Evolutionary conservation across 2,113 vertebrate species (phyloP).

Genomic region (Callorhinus ursinus): DNA sequence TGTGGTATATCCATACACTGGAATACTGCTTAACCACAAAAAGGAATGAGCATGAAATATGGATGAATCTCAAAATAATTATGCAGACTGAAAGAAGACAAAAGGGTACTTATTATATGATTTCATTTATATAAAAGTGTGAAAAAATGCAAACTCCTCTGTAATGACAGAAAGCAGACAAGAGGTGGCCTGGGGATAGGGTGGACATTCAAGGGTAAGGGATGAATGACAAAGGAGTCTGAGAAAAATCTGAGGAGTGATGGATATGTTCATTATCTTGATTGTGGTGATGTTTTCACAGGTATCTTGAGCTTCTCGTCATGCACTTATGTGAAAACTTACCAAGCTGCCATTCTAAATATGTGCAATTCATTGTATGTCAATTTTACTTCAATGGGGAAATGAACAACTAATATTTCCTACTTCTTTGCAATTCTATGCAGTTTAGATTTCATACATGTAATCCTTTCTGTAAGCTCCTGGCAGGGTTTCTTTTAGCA

Average conservation of each 20-base stretch:
- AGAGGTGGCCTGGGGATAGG: neutral
- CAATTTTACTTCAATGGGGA: neutral
- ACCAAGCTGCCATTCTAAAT: neutral
- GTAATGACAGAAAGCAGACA: neutral
- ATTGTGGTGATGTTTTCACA: neutral
- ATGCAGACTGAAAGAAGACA: neutral
- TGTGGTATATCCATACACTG: neutral
- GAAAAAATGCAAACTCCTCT: neutral
- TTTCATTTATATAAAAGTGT: neutral
- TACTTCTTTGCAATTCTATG: neutral
- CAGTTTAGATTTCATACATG: neutral
- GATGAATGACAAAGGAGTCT: neutral
- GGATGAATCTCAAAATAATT: neutral
- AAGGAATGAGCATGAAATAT: neutral
- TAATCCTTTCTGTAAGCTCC: neutral
- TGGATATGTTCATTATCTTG: neutral
- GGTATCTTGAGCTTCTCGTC: neutral
- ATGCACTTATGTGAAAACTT: neutral
- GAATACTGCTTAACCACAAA: neutral
- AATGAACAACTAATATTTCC: neutral
- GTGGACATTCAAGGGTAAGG: neutral
- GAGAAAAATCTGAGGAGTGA: neutral
- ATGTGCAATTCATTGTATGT: neutral
- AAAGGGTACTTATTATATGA: neutral
- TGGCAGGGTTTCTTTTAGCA: neutral